Evolutionary conservation across 2,888 invertebrate species (phyloP), one percentile per base, ranked within the genome.

Genomic region (Steinernema carpocapsae): DNA sequence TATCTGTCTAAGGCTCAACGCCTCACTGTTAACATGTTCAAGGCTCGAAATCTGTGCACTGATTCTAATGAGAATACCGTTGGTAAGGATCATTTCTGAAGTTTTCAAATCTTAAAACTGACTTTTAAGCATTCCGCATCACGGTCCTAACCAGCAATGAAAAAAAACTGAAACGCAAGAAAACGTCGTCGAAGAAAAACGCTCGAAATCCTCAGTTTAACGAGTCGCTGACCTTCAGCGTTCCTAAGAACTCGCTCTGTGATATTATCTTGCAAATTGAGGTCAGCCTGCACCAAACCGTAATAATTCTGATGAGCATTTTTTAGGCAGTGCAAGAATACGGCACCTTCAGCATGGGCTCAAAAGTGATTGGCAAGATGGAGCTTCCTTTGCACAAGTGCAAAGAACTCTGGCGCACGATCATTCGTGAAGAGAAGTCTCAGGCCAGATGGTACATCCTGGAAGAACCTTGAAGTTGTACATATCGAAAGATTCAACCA

Each of bases 1-100:
- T 91, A 90, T 85, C 88, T 91, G 73, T 89, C 90, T 0, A 88
- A 91, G 22, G 91, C 91, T 12, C 91, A 91, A 84, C 88, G 91
- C 80, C 88, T 91, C 59, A 91, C 91, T 0, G 90, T 91, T 29
- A 91, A 91, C 52, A 88, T 92, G 3, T 89, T 92, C 76, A 90
- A 91, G 80, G 91, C 90, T 7, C 87, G 90, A 48, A 91, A 91
- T 85, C 85, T 91, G 48, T 80, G 88, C 70, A 87, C 88, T 26
- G 88, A 89, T 17, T 89, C 89, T 45, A 48, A 45, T 37, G 80
- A 77, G 59, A 70, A 70, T n/a, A 43, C 76, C 17, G 79, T 80
- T 14, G 73, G 78, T 78, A 71, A 29, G 76, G 73, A 22, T 46
- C n/a, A n/a, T n/a, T n/a, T n/a, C n/a, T 37, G 37, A 10, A 10